A percentile compares a stretch with the other conserved stretches of the same genome.
phyloP scores from a whole-genome alignment of 2,888 invertebrate species.

The Ectobius pallidus region DNA sequence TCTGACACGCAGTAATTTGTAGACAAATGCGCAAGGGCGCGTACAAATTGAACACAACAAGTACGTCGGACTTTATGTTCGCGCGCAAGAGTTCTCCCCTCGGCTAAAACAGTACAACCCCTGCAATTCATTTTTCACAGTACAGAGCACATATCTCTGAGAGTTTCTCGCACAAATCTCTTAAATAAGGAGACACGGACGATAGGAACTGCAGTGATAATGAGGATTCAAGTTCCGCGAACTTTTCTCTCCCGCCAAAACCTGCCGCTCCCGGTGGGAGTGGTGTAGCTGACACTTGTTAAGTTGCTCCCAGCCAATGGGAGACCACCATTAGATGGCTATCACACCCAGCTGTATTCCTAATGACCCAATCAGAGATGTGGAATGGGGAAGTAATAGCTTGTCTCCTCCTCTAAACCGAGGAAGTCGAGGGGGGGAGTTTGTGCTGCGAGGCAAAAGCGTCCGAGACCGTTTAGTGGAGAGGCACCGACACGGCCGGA shows the following conservation, averaged over 20 bases:
- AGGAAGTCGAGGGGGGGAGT: neutral
- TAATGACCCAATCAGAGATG: slow-evolving; percentile 42
- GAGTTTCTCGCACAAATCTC: too few relatives aligned
- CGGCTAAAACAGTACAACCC: too few relatives aligned
- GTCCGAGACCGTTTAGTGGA: slow-evolving; percentile 35
- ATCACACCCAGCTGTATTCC: slow-evolving; percentile 41
- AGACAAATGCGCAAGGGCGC: slow-evolving; percentile 29
- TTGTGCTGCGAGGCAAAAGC: neutral
- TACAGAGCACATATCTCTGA: too few relatives aligned
- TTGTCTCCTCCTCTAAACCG: slow-evolving; percentile 24
- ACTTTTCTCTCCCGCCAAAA: slow-evolving; percentile 6
- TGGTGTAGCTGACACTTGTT: slow-evolving; percentile 40
- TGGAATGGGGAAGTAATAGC: slow-evolving; percentile 1
- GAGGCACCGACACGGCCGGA: too few relatives aligned
- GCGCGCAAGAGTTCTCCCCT: too few relatives aligned
- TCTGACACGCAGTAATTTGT: slow-evolving; percentile 42
- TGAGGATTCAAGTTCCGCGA: too few relatives aligned
- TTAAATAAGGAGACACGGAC: too few relatives aligned
- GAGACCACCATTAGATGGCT: slow-evolving; percentile 37
- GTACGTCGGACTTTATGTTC: too few relatives aligned
- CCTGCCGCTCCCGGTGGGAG: slow-evolving; percentile 41
- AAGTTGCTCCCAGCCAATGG: slow-evolving; percentile 37
- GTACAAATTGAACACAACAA: slow-evolving; percentile 33
- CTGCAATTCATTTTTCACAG: too few relatives aligned
- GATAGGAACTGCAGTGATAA: too few relatives aligned